Conservation (phyloP, 2,113 vertebrate genomes). For the Vulpes lagopus region DNA sequence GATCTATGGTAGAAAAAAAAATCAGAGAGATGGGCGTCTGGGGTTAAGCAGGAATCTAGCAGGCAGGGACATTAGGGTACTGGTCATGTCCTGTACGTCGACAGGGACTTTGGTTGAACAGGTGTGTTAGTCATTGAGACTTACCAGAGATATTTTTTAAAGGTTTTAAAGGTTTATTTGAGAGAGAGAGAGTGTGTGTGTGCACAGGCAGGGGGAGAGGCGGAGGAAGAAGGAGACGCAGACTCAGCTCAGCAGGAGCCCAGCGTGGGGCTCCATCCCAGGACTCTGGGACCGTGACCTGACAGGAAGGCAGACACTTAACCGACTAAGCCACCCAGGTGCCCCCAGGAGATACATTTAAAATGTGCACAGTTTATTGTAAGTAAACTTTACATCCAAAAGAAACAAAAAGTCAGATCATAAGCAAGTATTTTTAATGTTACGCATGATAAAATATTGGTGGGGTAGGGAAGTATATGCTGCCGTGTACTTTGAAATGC, state of each 20-base stretch:
- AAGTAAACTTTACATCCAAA: neutral
- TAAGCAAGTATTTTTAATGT: neutral
- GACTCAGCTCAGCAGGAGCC: no score
- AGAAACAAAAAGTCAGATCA: neutral
- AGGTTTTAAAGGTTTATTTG: no score
- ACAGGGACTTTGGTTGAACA: neutral
- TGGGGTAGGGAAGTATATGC: neutral
- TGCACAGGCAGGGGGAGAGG: no score
- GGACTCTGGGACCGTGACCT: no score
- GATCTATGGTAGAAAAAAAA: neutral
- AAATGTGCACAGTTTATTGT: neutral
- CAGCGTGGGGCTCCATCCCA: no score
- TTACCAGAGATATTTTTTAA: neutral
- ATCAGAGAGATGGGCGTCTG: neutral
- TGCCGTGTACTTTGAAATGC: neutral
- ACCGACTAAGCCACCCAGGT: no score
- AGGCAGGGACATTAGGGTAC: neutral
- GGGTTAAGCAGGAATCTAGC: neutral
- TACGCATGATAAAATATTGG: neutral
- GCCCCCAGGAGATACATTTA: no score
- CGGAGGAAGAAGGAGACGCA: no score
- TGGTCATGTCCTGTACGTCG: no score
- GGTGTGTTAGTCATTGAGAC: neutral
- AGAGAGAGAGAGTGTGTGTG: no score
- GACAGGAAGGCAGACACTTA: no score